Conservation (phyloP, 2,113 vertebrate genomes). For the Heterocephalus glaber region DNA sequence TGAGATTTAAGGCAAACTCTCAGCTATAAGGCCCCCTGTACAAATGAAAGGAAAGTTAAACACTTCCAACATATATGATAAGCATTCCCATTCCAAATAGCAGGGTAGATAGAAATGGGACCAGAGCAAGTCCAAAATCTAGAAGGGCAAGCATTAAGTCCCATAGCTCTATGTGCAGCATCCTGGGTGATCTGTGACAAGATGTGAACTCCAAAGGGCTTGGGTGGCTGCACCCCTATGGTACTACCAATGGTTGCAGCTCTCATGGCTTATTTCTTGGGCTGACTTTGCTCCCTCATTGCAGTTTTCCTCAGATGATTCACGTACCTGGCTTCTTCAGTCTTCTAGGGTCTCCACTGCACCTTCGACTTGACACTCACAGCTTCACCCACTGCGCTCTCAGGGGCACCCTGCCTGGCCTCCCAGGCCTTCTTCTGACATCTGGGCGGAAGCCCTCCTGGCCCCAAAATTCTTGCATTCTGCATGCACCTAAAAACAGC, state of each 20-base stretch:
- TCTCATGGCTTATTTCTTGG: neutral
- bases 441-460: neutral
- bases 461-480: neutral
- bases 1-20: neutral
- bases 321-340: neutral
- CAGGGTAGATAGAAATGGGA: neutral
- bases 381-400: neutral
- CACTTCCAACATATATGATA: neutral
- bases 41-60: neutral
- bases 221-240: neutral
- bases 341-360: neutral
- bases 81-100: neutral
- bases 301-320: neutral
- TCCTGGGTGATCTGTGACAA: neutral
- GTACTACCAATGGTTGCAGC: neutral
- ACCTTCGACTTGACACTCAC: neutral
- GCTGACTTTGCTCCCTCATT: neutral
- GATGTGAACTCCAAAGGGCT: neutral
- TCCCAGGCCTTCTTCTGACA: neutral
- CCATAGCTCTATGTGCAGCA: neutral
- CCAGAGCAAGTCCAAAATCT: neutral
- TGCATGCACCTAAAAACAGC: neutral
- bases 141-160: neutral
- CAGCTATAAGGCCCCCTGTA: neutral
- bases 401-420: too few species aligned